A percentile compares a stretch with the other conserved stretches of the same genome.
These are phyloP conservation scores for Hirtodrosophila duncani DNA, from an alignment of 2,888 invertebrate species.

Conservation along the genomic window DNA sequence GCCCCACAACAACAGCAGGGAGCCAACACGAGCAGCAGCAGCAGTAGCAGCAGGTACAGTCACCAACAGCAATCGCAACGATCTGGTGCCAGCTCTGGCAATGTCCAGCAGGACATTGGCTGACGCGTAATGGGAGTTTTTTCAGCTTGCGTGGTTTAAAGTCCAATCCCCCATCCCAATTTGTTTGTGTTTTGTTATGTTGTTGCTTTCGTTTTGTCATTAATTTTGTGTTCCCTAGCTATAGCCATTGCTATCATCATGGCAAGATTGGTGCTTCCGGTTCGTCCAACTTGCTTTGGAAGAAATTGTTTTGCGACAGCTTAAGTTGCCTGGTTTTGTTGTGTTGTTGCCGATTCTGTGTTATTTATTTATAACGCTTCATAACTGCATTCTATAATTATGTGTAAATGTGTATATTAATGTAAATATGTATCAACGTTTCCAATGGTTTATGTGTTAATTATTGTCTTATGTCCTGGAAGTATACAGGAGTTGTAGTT, in stretches of 20 bases:
- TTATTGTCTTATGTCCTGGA: slow-evolving; percentile 7
- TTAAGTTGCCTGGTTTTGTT: slow-evolving; percentile 23
- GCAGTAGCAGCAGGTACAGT: slow-evolving; percentile 54
- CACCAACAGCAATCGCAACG: slow-evolving; percentile 64
- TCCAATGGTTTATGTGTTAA: not conserved
- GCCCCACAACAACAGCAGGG: slow-evolving; percentile 55
- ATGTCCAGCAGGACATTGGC: slow-evolving; percentile 81
- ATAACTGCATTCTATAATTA: slow-evolving; percentile 16
- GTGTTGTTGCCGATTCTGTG: slow-evolving; percentile 31
- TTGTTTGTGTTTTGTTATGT: slow-evolving; percentile 9
- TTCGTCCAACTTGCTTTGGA: slow-evolving; percentile 9
- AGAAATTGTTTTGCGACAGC: slow-evolving; percentile 22
- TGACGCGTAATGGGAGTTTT: slow-evolving; percentile 90
- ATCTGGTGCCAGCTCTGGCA: slow-evolving; percentile 54
- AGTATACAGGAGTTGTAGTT: too few relatives aligned
- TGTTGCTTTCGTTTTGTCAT: slow-evolving; percentile 7
- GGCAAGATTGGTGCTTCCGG: too few relatives aligned
- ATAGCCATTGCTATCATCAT: too few relatives aligned
- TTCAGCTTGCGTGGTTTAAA: slow-evolving; percentile 88
- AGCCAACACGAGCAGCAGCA: slow-evolving; percentile 29
- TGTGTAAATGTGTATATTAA: not conserved
- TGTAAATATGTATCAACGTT: slow-evolving; percentile 21
- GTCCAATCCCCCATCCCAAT: slow-evolving; percentile 18
- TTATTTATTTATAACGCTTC: slow-evolving; percentile 23
- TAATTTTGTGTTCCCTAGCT: slow-evolving; percentile 16